These are phyloP conservation scores for Stegodyphus mimosarum DNA, from an alignment of 1,140 invertebrate species.

Conservation along the genomic window DNA sequence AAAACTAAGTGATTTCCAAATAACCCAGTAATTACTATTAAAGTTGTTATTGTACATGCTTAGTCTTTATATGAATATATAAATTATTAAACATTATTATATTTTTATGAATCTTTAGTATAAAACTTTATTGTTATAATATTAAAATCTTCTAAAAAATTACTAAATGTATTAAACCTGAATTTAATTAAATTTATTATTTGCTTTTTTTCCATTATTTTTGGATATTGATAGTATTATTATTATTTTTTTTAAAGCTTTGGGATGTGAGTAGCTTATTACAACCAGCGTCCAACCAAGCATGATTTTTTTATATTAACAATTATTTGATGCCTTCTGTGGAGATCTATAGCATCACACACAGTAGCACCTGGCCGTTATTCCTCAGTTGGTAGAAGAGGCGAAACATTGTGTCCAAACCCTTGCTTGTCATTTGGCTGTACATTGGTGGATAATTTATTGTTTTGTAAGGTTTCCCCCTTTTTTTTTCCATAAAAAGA, in stretches of 20 bases:
- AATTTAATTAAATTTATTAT: no score
- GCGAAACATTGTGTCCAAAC: background rate
- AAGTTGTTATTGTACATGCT: no score
- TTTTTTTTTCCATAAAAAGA: conserved; percentile 10
- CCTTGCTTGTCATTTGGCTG: conserved; percentile 9
- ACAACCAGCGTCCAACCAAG: conserved; percentile 15
- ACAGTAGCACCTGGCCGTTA: background rate
- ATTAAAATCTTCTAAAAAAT: no score
- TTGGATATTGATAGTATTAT: no score
- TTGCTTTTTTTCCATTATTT: no score
- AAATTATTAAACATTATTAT: no score
- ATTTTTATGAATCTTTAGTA: no score
- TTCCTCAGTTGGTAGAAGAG: background rate
- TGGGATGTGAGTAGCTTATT: conserved; percentile 68
- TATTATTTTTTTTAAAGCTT: conserved; percentile 69
- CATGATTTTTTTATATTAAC: conserved; percentile 10
- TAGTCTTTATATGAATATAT: no score
- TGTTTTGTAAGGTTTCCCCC: conserved; percentile 4
- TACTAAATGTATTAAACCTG: no score
- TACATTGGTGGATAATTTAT: conserved; percentile 21
- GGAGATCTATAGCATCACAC: conserved; percentile 11
- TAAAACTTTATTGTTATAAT: no score
- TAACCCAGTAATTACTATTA: no score
- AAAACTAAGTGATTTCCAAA: no score
- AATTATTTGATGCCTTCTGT: conserved; percentile 12